A percentile compares a stretch with the other conserved stretches of the same genome.
phyloP scores from a whole-genome alignment of 2,797 vertebrate species.

The Peromyscus aztecus region DNA sequence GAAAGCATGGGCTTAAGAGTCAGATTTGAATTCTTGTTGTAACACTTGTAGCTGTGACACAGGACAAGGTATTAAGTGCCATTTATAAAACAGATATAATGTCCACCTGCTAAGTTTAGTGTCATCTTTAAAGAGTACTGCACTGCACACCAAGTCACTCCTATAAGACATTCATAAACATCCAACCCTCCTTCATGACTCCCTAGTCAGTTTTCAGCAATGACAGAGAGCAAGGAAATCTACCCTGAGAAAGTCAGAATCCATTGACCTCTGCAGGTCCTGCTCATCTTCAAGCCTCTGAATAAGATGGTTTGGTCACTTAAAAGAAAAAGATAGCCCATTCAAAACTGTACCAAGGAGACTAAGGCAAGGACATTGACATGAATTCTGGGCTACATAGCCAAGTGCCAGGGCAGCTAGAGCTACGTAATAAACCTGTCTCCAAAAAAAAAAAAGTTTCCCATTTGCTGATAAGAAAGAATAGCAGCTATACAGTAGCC shows the following conservation, averaged over 20 bases:
- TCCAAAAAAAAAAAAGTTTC: neutral
- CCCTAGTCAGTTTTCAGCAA: neutral
- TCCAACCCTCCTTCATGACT: neutral
- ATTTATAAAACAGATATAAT: constrained; percentile 28
- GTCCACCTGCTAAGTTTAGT: neutral
- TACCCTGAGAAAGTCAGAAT: neutral
- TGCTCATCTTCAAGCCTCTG: neutral
- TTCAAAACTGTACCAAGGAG: neutral
- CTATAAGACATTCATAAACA: neutral
- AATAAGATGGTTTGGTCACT: neutral
- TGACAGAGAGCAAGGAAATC: neutral
- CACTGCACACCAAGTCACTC: neutral
- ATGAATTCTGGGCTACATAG: neutral
- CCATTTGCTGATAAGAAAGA: neutral
- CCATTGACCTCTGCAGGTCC: neutral
- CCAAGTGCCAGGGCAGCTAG: neutral
- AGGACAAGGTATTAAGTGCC: neutral
- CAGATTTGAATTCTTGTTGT: neutral
- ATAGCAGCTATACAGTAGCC: neutral
- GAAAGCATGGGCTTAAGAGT: neutral
- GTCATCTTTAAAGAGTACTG: neutral
- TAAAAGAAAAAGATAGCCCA: neutral
- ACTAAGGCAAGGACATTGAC: neutral
- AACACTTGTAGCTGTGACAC: neutral
- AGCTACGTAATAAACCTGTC: neutral